These are phyloP conservation scores for Frankliniella fusca DNA, from an alignment of 2,888 invertebrate species.

Conservation along the genomic window DNA sequence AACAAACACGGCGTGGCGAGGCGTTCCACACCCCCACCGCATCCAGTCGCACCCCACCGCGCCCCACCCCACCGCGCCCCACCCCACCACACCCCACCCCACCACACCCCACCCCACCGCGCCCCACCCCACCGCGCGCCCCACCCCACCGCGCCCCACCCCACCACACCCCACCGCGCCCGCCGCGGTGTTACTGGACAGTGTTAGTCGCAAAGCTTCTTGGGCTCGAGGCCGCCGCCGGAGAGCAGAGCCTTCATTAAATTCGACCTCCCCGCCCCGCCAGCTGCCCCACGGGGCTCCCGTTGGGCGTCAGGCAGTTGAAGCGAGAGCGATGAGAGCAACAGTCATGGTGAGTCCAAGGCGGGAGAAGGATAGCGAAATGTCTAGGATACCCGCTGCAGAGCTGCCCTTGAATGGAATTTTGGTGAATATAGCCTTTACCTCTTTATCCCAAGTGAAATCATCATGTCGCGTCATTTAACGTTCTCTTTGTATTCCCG, in stretches of 20 bases:
- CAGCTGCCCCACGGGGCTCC: too few species aligned
- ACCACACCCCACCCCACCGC: not conserved
- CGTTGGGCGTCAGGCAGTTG: too few species aligned
- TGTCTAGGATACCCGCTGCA: too few species aligned
- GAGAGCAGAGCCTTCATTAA: not conserved
- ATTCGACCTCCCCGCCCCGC: not conserved
- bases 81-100: not conserved
- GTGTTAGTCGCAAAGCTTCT: not conserved
- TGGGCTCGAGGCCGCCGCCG: not conserved
- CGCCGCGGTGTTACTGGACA: not conserved
- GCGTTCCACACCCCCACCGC: not conserved
- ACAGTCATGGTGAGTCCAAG: too few species aligned
- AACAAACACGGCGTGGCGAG: not conserved
- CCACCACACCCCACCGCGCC: not conserved
- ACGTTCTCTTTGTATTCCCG: too few species aligned
- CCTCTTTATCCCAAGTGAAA: too few species aligned
- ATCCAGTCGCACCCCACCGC: not conserved
- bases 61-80: too few species aligned
- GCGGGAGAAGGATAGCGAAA: too few species aligned
- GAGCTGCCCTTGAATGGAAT: too few species aligned
- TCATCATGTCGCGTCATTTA: too few species aligned
- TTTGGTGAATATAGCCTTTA: too few species aligned
- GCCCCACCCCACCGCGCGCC: not conserved
- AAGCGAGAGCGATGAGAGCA: too few species aligned
- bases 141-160: not conserved